phyloP scores from a whole-genome alignment of 2,113 vertebrate genomes.

The Halichoerus grypus region DNA sequence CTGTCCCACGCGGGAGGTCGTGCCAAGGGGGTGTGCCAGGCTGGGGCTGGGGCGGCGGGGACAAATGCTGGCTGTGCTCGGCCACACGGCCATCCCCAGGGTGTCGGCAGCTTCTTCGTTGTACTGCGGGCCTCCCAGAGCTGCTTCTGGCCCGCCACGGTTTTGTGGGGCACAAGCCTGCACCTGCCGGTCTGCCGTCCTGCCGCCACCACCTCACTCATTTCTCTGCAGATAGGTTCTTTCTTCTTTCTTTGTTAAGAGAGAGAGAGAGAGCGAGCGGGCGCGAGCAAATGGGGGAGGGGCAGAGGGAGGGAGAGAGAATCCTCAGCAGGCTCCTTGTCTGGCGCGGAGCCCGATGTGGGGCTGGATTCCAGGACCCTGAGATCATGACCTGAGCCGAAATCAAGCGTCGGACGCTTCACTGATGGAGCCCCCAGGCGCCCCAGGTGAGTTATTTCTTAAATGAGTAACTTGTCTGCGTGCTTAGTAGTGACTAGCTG shows the following conservation, averaged over 20 bases:
- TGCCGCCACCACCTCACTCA: neutral
- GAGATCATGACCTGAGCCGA: neutral
- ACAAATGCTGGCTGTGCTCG: fast-evolving
- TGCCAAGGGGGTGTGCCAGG: neutral
- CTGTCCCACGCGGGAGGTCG: neutral
- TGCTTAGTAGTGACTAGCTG: neutral
- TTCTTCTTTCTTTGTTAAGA: neutral
- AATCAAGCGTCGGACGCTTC: neutral
- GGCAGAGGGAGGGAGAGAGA: neutral
- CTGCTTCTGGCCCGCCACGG: fast-evolving
- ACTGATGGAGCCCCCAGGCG: neutral
- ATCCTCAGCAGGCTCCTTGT: neutral
- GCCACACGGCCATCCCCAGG: fast-evolving
- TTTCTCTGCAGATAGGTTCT: neutral
- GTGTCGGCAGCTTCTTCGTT: neutral
- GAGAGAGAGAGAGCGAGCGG: too few relatives aligned
- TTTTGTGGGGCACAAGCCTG: too few relatives aligned
- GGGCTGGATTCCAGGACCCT: neutral
- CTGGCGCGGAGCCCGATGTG: neutral
- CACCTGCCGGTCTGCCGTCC: neutral
- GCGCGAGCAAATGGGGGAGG: fast-evolving
- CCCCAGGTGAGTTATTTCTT: neutral
- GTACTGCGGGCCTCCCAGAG: fast-evolving
- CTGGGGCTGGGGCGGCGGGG: fast-evolving
- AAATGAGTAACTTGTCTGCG: neutral